Evolutionary conservation across 1,140 invertebrate species (phyloP).

Genomic region (Orchesella cincta): DNA sequence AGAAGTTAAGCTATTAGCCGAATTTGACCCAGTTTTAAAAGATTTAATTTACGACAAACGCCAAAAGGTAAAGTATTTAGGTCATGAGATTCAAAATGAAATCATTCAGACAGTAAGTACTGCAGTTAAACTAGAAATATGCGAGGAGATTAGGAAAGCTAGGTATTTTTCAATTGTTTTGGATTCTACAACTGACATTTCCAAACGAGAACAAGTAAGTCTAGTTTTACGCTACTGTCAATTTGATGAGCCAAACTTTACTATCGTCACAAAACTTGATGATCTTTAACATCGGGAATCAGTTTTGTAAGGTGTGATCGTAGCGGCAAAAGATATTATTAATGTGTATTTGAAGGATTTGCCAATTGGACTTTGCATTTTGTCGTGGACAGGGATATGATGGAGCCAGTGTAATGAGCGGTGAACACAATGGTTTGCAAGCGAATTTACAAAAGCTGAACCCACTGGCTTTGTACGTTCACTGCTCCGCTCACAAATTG

Average conservation of each 20-base stretch:
- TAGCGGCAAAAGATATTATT: background rate
- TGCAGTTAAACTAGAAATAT: background rate
- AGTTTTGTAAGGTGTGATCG: too few species aligned
- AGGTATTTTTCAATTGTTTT: slow-evolving; percentile 49
- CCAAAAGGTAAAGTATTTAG: background rate
- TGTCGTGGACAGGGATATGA: slow-evolving; percentile 50
- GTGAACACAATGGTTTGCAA: slow-evolving; percentile 47
- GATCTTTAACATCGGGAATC: background rate
- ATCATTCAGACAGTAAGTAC: background rate
- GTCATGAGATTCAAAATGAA: background rate
- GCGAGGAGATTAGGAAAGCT: slow-evolving; percentile 13
- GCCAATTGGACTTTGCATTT: slow-evolving; percentile 43
- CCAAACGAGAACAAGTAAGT: slow-evolving; percentile 44
- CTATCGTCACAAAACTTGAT: background rate
- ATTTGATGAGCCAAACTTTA: background rate
- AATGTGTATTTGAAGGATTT: slow-evolving; percentile 18
- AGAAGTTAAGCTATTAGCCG: background rate
- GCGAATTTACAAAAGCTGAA: slow-evolving; percentile 38
- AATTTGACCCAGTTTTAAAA: background rate
- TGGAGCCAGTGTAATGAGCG: slow-evolving; percentile 50
- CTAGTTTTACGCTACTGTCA: slow-evolving; percentile 35
- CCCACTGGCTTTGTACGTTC: slow-evolving; percentile 39
- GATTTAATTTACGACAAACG: background rate
- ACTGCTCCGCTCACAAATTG: slow-evolving; percentile 42
- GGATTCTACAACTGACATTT: slow-evolving; percentile 45